Evolutionary conservation across 1,140 invertebrate genomes (phyloP), one percentile per base, ranked within the genome.

Genomic region (Bombus cullumanus): DNA sequence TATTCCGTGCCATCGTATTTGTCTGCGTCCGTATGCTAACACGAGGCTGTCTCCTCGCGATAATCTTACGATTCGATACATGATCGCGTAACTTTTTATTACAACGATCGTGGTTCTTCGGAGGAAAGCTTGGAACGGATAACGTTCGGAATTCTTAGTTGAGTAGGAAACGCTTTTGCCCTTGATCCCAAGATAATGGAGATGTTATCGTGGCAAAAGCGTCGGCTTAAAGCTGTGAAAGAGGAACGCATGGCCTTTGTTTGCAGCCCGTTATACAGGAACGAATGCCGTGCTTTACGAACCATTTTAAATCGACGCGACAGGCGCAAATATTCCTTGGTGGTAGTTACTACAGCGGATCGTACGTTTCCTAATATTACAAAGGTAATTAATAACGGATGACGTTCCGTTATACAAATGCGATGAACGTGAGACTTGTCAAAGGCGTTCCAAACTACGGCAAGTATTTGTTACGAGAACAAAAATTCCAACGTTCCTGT

Each of bases 181-280:
- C 66, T 28, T 62, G 77, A 64, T 72, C 57, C 68, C 77, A n/a
- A 64, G 83, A 79, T 85, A 85, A 80, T 73, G 53, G 77, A 80
- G 83, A 85, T 85, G 80, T 72, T 39, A 73, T 47, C 66, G 41
- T n/a, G 53, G 83, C 39, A 13, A 80, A 80, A 39, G 22, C 28
- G 47, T 71, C 53, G 15, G 37, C n/a, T 37, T 37, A 18, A 34
- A 69, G 69, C n/a, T 15, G 39, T 18, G 22, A 53, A 25, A 8
- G 28, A 41, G n/a, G 43, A 47, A n/a, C 12, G n/a, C 31, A 37
- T 2, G 18, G 72, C 39, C 41, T 73, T 37, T 76, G 39, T 76
- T 80, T 62, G 77, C 64, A 47, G 47, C 39, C 47, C 68, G n/a
- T 39, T 72, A 57, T 22, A 8, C 62, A 22, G 34, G 39, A 72